A percentile compares a stretch with the other conserved stretches of the same genome.
phyloP scores from a whole-genome alignment of 2,888 invertebrate genomes.

The Ophion obscuratus region DNA sequence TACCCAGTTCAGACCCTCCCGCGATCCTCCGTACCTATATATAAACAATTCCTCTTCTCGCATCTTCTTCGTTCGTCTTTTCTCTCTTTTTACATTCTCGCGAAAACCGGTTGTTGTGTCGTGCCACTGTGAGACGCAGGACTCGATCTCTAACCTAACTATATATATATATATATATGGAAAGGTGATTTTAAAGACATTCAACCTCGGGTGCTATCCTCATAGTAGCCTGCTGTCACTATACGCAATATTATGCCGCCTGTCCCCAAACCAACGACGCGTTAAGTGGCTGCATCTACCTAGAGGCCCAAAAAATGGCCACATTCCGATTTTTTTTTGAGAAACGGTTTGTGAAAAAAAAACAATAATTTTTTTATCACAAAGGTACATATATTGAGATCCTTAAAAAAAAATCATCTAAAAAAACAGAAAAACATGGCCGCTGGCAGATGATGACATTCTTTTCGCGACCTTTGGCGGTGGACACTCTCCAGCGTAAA shows the following conservation, averaged over 20 bases:
- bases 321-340: too few species aligned
- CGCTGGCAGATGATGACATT: too few species aligned
- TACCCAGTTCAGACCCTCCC: slow-evolving; percentile 26
- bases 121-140: slow-evolving; percentile 52
- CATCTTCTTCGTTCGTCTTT: slow-evolving; percentile 3
- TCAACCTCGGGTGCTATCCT: not conserved
- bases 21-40: slow-evolving; percentile 22
- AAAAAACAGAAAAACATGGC: too few species aligned
- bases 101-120: slow-evolving; percentile 67
- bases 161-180: not conserved
- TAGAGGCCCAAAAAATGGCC: too few species aligned
- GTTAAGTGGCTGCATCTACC: not conserved
- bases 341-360: too few species aligned
- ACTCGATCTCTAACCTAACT: slow-evolving; percentile 68
- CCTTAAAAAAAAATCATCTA: too few species aligned
- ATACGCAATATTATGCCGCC: not conserved
- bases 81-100: slow-evolving; percentile 53
- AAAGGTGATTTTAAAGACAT: not conserved
- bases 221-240: not conserved
- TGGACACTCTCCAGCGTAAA: too few species aligned
- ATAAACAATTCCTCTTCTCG: slow-evolving; percentile 52
- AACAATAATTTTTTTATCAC: too few species aligned
- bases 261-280: not conserved
- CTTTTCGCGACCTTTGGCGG: too few species aligned
- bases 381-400: too few species aligned